Evolutionary conservation across 1,140 invertebrate species (phyloP).

Genomic region (Alviniconcha marisindica): DNA sequence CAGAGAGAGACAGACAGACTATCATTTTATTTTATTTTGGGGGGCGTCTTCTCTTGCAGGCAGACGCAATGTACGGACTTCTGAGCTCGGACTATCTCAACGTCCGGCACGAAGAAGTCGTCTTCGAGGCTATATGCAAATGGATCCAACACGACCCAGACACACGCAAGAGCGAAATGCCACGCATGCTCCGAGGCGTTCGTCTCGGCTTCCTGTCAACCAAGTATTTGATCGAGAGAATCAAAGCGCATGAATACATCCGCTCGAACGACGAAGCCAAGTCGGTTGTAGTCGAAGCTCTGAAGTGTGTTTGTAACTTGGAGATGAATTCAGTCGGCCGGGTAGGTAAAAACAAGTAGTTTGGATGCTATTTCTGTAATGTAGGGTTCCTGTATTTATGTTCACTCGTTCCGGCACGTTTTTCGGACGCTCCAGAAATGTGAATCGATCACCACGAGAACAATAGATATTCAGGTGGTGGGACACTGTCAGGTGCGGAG

Average conservation of each 20-base stretch:
- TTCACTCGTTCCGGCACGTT: too few relatives aligned
- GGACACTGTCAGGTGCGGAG: too few relatives aligned
- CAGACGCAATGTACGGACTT: constrained; percentile 95
- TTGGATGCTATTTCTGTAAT: too few relatives aligned
- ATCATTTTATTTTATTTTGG: neutral
- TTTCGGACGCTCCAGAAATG: too few relatives aligned
- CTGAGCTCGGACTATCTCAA: constrained; percentile 98
- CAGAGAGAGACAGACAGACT: too few relatives aligned
- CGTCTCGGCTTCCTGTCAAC: constrained; percentile 90
- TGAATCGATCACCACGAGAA: too few relatives aligned
- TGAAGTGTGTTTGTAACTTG: constrained; percentile 85
- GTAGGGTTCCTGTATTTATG: too few relatives aligned
- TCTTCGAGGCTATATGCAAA: constrained; percentile 93
- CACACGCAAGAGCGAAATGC: constrained; percentile 89
- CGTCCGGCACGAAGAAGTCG: constrained; percentile 96
- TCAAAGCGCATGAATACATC: constrained; percentile 81
- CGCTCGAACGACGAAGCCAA: constrained; percentile 82
- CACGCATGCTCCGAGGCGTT: constrained; percentile 84
- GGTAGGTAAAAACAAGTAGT: too few relatives aligned
- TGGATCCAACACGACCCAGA: constrained; percentile 98
- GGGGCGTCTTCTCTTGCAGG: constrained; percentile 82
- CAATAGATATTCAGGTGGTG: too few relatives aligned
- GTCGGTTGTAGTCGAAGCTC: constrained; percentile 85
- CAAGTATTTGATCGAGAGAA: constrained; percentile 83
- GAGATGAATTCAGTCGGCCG: too few relatives aligned